These are phyloP conservation scores for Cygnus olor DNA, from an alignment of 2,797 vertebrate species.

Conservation along the genomic window DNA sequence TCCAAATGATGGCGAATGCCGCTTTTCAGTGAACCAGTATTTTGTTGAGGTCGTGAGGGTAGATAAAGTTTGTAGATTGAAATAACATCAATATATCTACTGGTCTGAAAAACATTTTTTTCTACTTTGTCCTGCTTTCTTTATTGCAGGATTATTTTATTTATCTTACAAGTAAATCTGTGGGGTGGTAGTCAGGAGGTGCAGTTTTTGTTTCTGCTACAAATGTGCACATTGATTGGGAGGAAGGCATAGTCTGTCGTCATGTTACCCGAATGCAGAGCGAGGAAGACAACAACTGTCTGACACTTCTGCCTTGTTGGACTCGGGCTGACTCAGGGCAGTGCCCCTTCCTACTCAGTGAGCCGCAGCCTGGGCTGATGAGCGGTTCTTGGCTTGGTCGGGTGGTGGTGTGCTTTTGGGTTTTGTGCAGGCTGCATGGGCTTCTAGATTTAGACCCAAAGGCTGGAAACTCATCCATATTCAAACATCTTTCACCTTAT, in stretches of 20 bases:
- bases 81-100: neutral
- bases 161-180: accelerated
- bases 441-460: neutral
- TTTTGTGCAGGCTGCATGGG: neutral
- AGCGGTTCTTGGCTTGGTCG: neutral
- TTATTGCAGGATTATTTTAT: neutral
- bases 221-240: neutral
- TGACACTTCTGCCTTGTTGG: neutral
- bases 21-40: neutral
- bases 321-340: accelerated
- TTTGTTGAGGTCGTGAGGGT: neutral
- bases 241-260: neutral
- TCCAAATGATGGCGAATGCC: neutral
- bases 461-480: neutral
- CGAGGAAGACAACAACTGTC: neutral
- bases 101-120: neutral
- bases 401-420: neutral
- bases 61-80: neutral
- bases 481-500: neutral
- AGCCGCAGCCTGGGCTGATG: neutral
- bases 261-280: neutral
- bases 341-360: neutral
- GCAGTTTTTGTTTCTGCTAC: neutral
- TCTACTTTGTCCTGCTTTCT: neutral
- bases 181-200: neutral